Percentiles rank a stretch among this genome's conserved stretches.
Evolutionary conservation across 2,888 invertebrate species (phyloP).

Genomic region (Orchesella flavescens): DNA sequence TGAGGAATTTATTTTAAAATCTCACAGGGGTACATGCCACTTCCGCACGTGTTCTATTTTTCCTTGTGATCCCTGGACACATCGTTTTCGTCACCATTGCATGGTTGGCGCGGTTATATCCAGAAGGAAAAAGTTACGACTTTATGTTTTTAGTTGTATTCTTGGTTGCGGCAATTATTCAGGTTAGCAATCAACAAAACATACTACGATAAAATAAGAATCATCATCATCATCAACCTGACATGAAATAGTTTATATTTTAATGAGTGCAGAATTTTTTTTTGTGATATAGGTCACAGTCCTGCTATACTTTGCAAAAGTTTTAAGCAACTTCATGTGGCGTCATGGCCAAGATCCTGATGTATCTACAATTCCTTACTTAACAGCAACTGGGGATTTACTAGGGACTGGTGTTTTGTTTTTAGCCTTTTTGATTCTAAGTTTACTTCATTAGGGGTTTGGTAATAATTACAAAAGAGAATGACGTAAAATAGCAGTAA

Average conservation of each 20-base stretch:
- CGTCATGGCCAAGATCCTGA: conserved; percentile 87
- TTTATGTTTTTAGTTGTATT: conserved; percentile 64
- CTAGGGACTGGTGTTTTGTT: conserved; percentile 87
- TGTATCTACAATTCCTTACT: conserved; percentile 90
- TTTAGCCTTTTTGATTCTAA: conserved; percentile 76
- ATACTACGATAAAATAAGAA: background rate
- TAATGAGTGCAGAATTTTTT: background rate
- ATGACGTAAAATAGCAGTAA: no score
- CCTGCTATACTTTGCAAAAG: conserved; percentile 85
- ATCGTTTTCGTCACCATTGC: conserved; percentile 69
- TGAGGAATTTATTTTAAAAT: background rate
- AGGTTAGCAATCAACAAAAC: conserved; percentile 41
- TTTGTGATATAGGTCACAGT: conserved; percentile 77
- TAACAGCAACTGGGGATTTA: conserved; percentile 91
- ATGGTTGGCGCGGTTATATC: conserved; percentile 43
- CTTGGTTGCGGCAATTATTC: conserved; percentile 67
- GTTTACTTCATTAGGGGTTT: conserved; percentile 1
- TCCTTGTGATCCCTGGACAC: conserved; percentile 69
- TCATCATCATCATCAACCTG: no score
- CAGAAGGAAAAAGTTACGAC: conserved; percentile 54
- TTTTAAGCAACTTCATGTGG: conserved; percentile 90
- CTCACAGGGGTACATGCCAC: conserved; percentile 73
- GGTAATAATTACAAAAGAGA: no score
- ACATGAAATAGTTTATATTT: background rate
- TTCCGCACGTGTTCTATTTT: conserved; percentile 75